These are phyloP conservation scores for Myotis myotis DNA, from an alignment of 2,797 vertebrate species.

Conservation along the genomic window DNA sequence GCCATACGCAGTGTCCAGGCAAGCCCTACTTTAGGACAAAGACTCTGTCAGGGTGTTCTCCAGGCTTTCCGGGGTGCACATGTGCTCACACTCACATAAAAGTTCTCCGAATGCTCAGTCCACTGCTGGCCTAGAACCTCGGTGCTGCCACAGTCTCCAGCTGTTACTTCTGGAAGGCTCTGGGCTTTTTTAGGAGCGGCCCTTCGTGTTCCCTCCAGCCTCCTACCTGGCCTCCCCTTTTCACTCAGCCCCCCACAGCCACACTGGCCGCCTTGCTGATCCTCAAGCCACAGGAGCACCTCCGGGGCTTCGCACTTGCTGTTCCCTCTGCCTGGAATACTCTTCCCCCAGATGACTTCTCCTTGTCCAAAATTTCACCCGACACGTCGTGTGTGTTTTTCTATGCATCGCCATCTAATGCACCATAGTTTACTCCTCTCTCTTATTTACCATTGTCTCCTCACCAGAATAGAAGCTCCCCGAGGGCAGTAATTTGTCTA, in stretches of 20 bases:
- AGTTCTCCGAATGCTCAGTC: rapidly evolving
- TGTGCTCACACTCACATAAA: neutral
- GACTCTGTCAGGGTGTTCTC: rapidly evolving
- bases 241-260: neutral
- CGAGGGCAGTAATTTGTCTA: neutral
- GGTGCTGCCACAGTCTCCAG: neutral
- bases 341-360: neutral
- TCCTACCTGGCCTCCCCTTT: neutral
- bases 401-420: neutral
- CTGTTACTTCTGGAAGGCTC: neutral
- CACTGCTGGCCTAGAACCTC: neutral
- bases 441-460: neutral
- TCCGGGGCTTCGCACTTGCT: neutral
- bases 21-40: neutral
- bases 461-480: neutral
- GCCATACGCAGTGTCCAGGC: rapidly evolving
- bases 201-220: too few relatives aligned
- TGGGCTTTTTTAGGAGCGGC: neutral
- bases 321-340: neutral
- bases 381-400: too few relatives aligned
- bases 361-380: neutral
- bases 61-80: too few relatives aligned
- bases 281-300: neutral
- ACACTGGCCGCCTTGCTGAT: rapidly evolving
- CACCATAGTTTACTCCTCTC: neutral